These are phyloP conservation scores for Andrena hattorfiana DNA, from an alignment of 2,888 invertebrate species.

Conservation along the genomic window DNA sequence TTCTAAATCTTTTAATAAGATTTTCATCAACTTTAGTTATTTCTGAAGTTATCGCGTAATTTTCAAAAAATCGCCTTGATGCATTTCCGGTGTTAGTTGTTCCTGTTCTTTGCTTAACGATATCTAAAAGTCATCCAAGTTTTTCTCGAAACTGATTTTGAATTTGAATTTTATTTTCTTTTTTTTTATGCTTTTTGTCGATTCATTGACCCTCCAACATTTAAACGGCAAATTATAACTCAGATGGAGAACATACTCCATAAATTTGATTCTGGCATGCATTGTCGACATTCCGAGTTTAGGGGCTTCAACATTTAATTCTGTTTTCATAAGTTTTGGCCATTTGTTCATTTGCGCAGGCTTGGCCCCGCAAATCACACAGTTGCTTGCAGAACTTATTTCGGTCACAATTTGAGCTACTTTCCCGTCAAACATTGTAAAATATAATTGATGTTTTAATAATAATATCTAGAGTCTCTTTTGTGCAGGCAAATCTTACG, in stretches of 20 bases:
- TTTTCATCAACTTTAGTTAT: neutral
- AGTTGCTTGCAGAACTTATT: neutral
- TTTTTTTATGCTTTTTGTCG: neutral
- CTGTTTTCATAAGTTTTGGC: neutral
- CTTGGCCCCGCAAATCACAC: neutral
- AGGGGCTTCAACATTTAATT: neutral
- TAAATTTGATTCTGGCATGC: neutral
- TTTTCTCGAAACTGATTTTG: no score
- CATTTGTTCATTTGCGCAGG: neutral
- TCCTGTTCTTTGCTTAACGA: neutral
- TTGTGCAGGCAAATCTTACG: no score
- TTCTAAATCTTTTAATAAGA: neutral
- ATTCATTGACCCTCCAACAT: neutral
- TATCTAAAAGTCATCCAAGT: neutral
- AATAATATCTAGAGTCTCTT: no score
- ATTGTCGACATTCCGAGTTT: neutral
- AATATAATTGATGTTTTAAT: neutral
- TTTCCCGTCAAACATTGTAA: constrained; percentile 4
- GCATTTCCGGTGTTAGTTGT: neutral
- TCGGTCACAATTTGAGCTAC: neutral
- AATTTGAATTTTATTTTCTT: neutral
- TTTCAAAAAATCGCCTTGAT: neutral
- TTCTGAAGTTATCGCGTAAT: neutral
- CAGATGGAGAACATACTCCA: neutral
- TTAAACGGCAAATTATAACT: neutral